Evolutionary conservation across 2,113 vertebrate species (phyloP).

Genomic region (Eclectus roratus): DNA sequence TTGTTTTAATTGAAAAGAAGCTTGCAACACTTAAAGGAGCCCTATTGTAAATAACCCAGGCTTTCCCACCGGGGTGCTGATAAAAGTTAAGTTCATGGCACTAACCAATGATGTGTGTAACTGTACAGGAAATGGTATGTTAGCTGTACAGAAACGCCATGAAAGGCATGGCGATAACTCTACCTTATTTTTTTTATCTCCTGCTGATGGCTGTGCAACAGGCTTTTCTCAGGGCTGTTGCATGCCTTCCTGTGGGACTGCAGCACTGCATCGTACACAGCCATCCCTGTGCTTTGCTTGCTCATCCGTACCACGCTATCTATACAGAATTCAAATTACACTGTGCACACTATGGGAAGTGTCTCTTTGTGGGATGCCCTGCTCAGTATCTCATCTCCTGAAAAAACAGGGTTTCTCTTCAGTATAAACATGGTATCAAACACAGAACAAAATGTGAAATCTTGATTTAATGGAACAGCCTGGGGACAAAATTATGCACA

Average conservation of each 20-base stretch:
- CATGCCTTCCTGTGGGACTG: background rate
- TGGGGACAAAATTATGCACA: background rate
- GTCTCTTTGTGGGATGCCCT: background rate
- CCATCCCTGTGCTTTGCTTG: background rate
- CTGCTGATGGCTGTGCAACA: background rate
- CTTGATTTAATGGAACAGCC: background rate
- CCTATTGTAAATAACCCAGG: background rate
- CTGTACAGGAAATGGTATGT: slow-evolving; percentile 26
- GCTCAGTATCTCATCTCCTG: background rate
- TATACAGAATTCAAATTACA: background rate
- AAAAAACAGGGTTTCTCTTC: background rate
- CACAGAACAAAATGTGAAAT: background rate
- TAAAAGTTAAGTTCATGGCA: slow-evolving; percentile 33
- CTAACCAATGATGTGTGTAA: slow-evolving; percentile 4
- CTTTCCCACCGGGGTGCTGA: slow-evolving; percentile 30
- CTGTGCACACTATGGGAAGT: background rate
- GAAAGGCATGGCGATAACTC: slow-evolving; percentile 12
- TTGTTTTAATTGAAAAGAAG: slow-evolving; percentile 46
- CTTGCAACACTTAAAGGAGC: background rate
- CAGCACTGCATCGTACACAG: accelerated
- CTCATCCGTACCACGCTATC: accelerated
- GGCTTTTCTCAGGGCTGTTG: background rate
- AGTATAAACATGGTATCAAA: background rate
- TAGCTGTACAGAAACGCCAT: background rate
- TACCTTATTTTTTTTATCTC: background rate